Evolutionary conservation across 2,113 vertebrate genomes (phyloP), one percentile per base, ranked within the genome.

Genomic region (Toxotes jaculatrix): DNA sequence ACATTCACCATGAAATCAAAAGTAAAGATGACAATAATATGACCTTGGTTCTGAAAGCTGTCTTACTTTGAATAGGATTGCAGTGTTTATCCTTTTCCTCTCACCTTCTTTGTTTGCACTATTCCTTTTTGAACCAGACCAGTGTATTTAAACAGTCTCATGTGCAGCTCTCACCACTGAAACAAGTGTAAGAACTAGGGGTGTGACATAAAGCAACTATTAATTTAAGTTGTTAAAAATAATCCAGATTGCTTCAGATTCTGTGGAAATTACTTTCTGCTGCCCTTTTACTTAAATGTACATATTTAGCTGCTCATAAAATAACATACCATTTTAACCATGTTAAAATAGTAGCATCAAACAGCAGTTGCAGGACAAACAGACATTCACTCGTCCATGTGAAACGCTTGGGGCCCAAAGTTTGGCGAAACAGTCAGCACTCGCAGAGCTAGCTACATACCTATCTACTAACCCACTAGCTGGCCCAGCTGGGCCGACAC

Each of bases 21-120:
- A 61, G 32, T 23, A 21, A 79, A 27, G 6, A n/a, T 27, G 21
- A 63, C 38, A 56, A 32, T 43, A 42, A 47, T 5, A 4, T 74
- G 34, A 55, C 73, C 49, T 76, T 74, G 16, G 51, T 32, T 49
- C 9, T 32, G 6, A 51, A 63, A 70, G 57, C 45, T n/a, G 13
- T 38, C 4, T 21, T 13, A 32, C 43, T 42, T 51, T 61, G 38
- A 70, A 70, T 49, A 7, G 34, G 2, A 16, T 32, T 78, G 2
- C 42, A 51, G 4, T 51, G 7, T 55, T 23, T 23, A 55, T 55
- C 10, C 55, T 27, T 10, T 23, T 4, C 23, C 3, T 59, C 38
- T 45, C 19, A 12, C 7, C n/a, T 27, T 27, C 4, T 40, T 40
- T 27, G 4, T 31, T 53, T 42, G n/a, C 14, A 23, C 1, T 31